These are phyloP conservation scores for Julus scanicus DNA, from an alignment of 2,888 invertebrate species.

Conservation along the genomic window DNA sequence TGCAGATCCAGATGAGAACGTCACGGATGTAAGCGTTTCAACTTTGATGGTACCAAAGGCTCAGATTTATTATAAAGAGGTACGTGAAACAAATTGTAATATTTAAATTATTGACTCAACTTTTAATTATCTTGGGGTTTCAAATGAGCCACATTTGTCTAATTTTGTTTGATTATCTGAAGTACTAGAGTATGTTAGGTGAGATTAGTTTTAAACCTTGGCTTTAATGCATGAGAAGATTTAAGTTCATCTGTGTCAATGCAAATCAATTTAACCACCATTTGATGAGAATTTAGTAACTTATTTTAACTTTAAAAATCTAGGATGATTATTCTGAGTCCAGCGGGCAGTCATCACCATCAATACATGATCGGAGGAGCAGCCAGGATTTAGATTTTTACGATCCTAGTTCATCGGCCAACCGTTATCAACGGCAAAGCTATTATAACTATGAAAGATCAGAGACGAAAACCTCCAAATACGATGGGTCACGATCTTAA, in stretches of 20 bases:
- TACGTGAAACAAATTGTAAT: constrained; percentile 6
- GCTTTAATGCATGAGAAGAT: too few relatives aligned
- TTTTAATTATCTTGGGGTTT: background rate
- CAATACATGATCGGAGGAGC: constrained; percentile 10
- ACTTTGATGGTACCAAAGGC: constrained; percentile 57
- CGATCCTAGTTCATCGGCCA: constrained; percentile 41
- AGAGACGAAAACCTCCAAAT: constrained; percentile 53
- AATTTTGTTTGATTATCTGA: background rate
- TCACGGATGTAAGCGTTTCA: constrained; percentile 58
- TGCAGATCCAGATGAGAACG: constrained; percentile 57
- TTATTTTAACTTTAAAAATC: background rate
- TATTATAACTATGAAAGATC: constrained; percentile 57
- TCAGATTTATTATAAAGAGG: constrained; percentile 58
- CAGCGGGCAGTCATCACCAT: constrained; percentile 53
- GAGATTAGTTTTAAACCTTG: background rate
- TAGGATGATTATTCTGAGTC: constrained; percentile 55
- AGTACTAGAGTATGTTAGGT: background rate
- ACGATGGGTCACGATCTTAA: constrained; percentile 23
- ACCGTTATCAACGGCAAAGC: constrained; percentile 55
- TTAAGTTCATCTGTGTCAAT: too few relatives aligned
- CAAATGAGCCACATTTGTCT: background rate
- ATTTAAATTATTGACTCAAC: background rate
- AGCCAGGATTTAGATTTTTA: constrained; percentile 50
- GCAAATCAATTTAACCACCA: background rate
- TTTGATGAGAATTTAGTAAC: background rate